A percentile compares a stretch with the other conserved stretches of the same genome.
These are phyloP conservation scores for Chelonoidis abingdonii DNA, from an alignment of 2,113 vertebrate genomes.

Conservation along the genomic window DNA sequence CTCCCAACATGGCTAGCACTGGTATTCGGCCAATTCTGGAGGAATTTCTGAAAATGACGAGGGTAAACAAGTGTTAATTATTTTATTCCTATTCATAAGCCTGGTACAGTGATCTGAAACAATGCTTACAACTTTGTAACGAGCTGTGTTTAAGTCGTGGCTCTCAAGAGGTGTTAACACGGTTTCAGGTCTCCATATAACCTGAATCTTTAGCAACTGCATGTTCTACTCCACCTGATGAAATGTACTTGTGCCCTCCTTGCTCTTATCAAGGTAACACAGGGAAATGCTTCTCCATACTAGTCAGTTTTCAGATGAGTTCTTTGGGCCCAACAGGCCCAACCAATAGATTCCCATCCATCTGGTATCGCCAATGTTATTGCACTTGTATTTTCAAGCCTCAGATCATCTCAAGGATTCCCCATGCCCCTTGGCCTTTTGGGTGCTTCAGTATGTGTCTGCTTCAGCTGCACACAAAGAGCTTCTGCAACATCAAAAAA, in stretches of 20 bases:
- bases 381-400: neutral
- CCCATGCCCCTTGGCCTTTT: neutral
- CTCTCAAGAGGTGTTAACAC: neutral
- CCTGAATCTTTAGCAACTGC: neutral
- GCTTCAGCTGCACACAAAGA: neutral
- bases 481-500: neutral
- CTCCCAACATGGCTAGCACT: neutral
- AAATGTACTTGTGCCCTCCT: slow-evolving; percentile 26
- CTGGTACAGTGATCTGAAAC: neutral
- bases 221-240: neutral
- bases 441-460: neutral
- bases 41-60: neutral
- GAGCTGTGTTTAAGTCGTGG: neutral
- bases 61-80: neutral
- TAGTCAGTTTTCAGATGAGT: slow-evolving; percentile 53
- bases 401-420: neutral
- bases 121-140: neutral
- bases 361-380: neutral
- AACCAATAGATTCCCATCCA: slow-evolving; percentile 21
- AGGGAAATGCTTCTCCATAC: neutral
- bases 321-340: neutral
- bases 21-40: neutral
- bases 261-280: slow-evolving; percentile 41
- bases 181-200: neutral
- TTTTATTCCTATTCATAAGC: neutral